Percentiles rank a stretch among this genome's conserved stretches.
phyloP scores from a whole-genome alignment of 92 coral and sea anemone genomes.

The Meandrina meandrites region DNA sequence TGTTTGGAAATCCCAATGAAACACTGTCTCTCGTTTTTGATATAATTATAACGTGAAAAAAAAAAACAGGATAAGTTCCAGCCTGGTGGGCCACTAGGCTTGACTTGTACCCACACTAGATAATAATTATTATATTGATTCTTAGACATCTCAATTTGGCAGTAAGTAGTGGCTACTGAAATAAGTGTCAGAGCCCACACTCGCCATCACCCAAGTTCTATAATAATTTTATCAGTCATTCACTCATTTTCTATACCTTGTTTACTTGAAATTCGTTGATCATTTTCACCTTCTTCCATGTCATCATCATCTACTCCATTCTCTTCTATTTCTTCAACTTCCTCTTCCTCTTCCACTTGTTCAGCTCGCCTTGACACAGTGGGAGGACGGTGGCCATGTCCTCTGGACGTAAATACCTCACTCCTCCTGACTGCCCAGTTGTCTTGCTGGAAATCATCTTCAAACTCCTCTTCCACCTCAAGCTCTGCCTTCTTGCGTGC shows the following conservation, averaged over 20 bases:
- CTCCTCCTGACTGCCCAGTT: slow-evolving; percentile 21
- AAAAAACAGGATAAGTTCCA: too few relatives aligned
- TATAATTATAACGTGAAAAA: too few relatives aligned
- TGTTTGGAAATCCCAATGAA: too few relatives aligned
- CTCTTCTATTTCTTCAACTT: slow-evolving; percentile 45
- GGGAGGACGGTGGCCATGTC: background rate
- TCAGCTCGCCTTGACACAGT: slow-evolving; percentile 23
- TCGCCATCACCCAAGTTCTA: too few relatives aligned
- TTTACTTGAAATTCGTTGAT: slow-evolving; percentile 29
- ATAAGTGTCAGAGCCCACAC: background rate
- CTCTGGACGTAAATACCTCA: background rate
- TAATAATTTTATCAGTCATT: too few relatives aligned
- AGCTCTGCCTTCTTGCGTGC: slow-evolving; percentile 89
- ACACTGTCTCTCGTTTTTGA: too few relatives aligned
- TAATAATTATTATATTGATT: too few relatives aligned
- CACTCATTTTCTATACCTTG: slow-evolving; percentile 1
- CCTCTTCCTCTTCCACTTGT: slow-evolving; percentile 46
- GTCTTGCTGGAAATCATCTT: slow-evolving; percentile 37
- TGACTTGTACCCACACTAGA: too few relatives aligned
- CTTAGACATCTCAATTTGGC: background rate
- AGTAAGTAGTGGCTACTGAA: background rate
- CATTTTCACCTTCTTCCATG: slow-evolving; percentile 43
- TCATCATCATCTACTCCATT: slow-evolving; percentile 45
- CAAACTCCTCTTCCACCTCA: slow-evolving; percentile 73
- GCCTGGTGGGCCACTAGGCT: too few relatives aligned